These are phyloP conservation scores for Hyaena hyaena DNA, from an alignment of 2,113 vertebrate species.

Conservation along the genomic window DNA sequence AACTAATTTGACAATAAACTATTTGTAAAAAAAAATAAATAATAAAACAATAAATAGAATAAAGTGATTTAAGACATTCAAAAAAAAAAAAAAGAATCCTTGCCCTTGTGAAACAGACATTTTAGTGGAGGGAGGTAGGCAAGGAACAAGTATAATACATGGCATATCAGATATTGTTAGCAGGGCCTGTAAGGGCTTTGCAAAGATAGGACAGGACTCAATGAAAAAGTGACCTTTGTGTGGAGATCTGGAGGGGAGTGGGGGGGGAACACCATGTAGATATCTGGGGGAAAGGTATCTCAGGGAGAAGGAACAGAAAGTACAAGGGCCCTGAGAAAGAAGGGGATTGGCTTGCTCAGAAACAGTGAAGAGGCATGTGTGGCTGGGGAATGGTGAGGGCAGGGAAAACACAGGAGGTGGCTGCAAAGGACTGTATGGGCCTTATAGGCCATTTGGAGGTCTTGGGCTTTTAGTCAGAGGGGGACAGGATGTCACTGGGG, in stretches of 20 bases:
- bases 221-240: neutral
- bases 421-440: neutral
- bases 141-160: neutral
- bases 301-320: neutral
- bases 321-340: neutral
- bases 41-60: too few relatives aligned
- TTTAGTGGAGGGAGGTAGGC: neutral
- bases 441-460: neutral
- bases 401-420: neutral
- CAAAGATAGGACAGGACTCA: neutral
- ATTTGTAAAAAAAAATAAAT: too few relatives aligned
- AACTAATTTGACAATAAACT: too few relatives aligned
- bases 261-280: neutral
- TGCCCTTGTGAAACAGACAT: neutral
- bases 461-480: neutral
- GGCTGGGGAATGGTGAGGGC: neutral
- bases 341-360: neutral
- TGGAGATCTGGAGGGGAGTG: neutral
- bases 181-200: neutral
- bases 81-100: too few relatives aligned
- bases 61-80: too few relatives aligned
- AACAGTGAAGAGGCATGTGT: neutral
- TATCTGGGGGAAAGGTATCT: neutral
- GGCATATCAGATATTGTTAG: neutral
- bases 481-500: too few relatives aligned